These are phyloP conservation scores for Sipha flava DNA, from an alignment of 1,140 invertebrate species.

Conservation along the genomic window DNA sequence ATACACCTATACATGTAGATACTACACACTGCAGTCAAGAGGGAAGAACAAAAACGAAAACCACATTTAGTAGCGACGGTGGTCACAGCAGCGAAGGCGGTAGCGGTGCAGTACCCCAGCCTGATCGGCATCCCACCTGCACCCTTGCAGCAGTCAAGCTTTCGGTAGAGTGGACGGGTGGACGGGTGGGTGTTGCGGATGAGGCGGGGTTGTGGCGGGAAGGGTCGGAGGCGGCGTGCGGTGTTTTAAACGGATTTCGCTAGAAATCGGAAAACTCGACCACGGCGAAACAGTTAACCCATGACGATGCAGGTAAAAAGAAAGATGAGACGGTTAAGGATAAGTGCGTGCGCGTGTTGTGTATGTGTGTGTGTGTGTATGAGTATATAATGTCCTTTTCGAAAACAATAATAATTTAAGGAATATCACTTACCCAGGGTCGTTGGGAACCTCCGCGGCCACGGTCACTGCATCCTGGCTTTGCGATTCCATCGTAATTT, in stretches of 20 bases:
- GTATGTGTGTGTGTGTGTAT: not conserved
- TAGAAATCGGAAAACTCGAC: not conserved
- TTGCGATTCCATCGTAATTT: conserved; percentile 19
- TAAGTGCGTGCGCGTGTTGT: no score
- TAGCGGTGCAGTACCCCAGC: not conserved
- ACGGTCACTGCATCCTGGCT: conserved; percentile 19
- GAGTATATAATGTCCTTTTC: not conserved
- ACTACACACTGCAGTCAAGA: no score
- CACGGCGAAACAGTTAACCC: no score
- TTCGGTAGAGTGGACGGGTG: no score
- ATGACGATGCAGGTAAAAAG: no score
- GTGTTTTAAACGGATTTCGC: not conserved
- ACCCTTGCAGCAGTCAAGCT: no score
- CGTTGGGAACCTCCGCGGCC: conserved; percentile 29
- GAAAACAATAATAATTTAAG: no score
- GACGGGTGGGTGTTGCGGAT: not conserved
- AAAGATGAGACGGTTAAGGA: no score
- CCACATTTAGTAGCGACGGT: no score
- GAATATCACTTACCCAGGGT: conserved; percentile 29
- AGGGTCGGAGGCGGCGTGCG: not conserved
- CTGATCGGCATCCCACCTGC: not conserved
- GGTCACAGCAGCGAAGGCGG: not conserved
- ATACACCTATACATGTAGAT: no score
- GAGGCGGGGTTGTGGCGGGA: no score
- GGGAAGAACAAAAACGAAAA: no score